phyloP scores from a whole-genome alignment of 1,140 invertebrate genomes.

The Neodiprion virginianus region DNA sequence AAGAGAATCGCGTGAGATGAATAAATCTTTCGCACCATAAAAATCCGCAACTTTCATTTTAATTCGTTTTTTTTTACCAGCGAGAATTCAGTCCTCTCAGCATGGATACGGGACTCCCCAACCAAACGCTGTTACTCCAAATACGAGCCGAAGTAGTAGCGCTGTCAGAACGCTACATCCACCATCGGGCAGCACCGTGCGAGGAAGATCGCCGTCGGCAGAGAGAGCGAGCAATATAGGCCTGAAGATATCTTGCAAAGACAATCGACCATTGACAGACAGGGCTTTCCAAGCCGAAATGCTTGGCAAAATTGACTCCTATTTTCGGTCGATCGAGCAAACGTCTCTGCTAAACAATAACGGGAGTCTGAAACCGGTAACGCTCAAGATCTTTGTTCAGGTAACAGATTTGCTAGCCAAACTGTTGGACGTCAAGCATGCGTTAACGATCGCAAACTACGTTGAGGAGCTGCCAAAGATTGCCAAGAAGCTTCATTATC shows the following conservation, averaged over 20 bases:
- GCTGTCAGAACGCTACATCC: constrained; percentile 19
- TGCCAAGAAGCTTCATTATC: constrained; percentile 64
- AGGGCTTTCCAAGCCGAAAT: constrained; percentile 49
- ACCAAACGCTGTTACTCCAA: not conserved
- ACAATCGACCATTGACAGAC: constrained; percentile 48
- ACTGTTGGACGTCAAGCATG: constrained; percentile 39
- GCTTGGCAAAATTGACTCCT: constrained; percentile 48
- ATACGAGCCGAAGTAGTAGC: constrained; percentile 24
- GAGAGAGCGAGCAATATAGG: constrained; percentile 41
- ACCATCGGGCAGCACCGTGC: constrained; percentile 19
- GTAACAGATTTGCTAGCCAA: constrained; percentile 41
- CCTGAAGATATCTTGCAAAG: constrained; percentile 42
- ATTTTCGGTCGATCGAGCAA: constrained; percentile 37
- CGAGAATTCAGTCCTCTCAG: constrained; percentile 15
- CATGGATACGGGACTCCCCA: not conserved
- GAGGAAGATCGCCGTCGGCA: constrained; percentile 42
- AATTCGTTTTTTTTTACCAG: constrained; percentile 15
- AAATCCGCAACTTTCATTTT: constrained; percentile 15
- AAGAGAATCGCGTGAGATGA: not conserved
- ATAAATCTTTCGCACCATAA: constrained; percentile 9
- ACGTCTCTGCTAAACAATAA: constrained; percentile 43
- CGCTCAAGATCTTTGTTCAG: constrained; percentile 53
- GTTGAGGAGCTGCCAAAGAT: constrained; percentile 60
- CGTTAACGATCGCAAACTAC: constrained; percentile 47
- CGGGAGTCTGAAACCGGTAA: constrained; percentile 50